Evolutionary conservation across 2,797 vertebrate species (phyloP).

Genomic region (Pangasius djambal): DNA sequence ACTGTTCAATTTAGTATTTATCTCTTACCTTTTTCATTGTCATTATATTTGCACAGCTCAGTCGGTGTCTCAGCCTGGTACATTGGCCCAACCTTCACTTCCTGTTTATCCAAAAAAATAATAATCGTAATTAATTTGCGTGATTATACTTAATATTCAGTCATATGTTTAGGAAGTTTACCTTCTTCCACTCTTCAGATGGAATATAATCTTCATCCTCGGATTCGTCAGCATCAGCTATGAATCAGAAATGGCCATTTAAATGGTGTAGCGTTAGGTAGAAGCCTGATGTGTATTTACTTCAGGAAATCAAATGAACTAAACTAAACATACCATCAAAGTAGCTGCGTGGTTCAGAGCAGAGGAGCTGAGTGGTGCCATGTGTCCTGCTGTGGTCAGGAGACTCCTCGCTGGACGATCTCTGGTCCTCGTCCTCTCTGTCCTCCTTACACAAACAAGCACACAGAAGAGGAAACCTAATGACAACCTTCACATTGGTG

Average conservation of each 20-base stretch:
- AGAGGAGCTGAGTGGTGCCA: conserved; percentile 86
- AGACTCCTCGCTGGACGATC: conserved; percentile 82
- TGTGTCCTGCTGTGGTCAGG: conserved; percentile 81
- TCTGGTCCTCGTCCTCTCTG: conserved; percentile 80
- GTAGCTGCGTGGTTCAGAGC: conserved; percentile 88
- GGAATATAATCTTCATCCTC: conserved; percentile 99
- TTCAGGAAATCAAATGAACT: not conserved
- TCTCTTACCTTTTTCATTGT: conserved; percentile 89
- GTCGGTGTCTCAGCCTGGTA: conserved; percentile 96
- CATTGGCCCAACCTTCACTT: conserved; percentile 99
- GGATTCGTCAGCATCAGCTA: conserved; percentile 95
- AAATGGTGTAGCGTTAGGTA: not conserved
- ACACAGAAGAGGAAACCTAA: not conserved
- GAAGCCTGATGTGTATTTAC: not conserved
- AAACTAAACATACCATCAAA: conserved; percentile 85
- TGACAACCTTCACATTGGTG: not conserved
- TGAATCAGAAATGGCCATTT: conserved; percentile 28
- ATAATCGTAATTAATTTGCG: not conserved
- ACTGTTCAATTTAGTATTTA: not conserved
- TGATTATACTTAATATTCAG: not conserved
- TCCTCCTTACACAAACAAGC: conserved; percentile 74
- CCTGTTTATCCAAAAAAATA: conserved; percentile 72
- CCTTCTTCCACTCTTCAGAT: conserved; percentile 99
- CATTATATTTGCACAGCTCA: conserved; percentile 90
- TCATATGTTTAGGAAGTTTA: conserved; percentile 57